Percentiles rank a stretch among this genome's conserved stretches.
phyloP scores from a whole-genome alignment of 2,113 vertebrate genomes.

The Callithrix jacchus region DNA sequence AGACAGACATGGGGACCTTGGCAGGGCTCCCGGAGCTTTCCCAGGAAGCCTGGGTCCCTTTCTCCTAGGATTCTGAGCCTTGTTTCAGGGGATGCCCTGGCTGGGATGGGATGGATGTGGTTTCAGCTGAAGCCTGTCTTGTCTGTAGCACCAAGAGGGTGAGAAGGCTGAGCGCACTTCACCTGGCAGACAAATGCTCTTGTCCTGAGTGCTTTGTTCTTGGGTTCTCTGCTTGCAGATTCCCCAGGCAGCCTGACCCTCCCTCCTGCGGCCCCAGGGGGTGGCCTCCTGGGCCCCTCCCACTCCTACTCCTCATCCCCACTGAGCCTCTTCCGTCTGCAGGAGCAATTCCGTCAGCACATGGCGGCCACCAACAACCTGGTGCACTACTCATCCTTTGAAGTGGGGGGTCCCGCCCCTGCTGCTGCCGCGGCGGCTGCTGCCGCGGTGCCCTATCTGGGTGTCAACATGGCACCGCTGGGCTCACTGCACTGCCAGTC shows the following conservation, averaged over 20 bases:
- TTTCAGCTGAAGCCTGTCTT: not conserved
- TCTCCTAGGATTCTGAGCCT: not conserved
- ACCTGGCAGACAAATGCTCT: not conserved
- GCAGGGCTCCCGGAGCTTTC: not conserved
- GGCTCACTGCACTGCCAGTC: constrained; percentile 97
- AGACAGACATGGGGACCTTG: not conserved
- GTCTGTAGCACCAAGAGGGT: not conserved
- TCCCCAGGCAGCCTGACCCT: constrained; percentile 87
- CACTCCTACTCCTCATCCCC: constrained; percentile 98
- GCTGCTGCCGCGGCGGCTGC: constrained; percentile 18
- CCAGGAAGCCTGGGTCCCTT: not conserved
- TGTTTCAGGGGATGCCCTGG: not conserved
- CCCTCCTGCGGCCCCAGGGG: constrained; percentile 86
- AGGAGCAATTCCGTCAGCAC: constrained; percentile 99
- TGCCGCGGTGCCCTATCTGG: constrained; percentile 92
- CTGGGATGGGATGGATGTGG: not conserved
- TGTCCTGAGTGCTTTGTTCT: constrained; percentile 40
- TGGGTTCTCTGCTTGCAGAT: constrained; percentile 85
- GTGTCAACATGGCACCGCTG: constrained; percentile 95
- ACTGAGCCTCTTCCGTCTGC: constrained; percentile 97
- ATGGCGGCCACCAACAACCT: constrained; percentile 99
- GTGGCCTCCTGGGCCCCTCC: constrained; percentile 87
- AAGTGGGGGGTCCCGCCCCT: constrained; percentile 91
- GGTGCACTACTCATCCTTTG: constrained; percentile 97
- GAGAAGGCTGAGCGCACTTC: not conserved